phyloP scores from a whole-genome alignment of 2,888 invertebrate genomes.

The Conomelus anceps region DNA sequence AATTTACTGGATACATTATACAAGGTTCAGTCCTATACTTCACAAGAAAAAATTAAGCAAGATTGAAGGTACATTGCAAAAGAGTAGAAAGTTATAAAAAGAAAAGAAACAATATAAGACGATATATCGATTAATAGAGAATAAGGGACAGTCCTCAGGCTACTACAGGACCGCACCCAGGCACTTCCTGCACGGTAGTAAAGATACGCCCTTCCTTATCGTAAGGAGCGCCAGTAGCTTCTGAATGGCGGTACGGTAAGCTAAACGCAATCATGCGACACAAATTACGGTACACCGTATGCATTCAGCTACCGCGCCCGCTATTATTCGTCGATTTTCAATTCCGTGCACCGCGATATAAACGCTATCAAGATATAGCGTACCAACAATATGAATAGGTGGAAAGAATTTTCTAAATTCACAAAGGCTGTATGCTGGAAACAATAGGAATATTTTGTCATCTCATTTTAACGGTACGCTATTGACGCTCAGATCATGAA shows the following conservation, averaged over 20 bases:
- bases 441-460: not conserved
- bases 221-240: not conserved
- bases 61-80: not conserved
- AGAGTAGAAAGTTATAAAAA: not conserved
- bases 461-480: not conserved
- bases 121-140: not conserved
- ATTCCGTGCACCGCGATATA: not conserved
- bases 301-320: not conserved
- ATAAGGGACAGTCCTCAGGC: not conserved
- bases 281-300: not conserved
- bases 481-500: not conserved
- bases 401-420: not conserved
- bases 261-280: not conserved
- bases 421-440: not conserved
- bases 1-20: too few relatives aligned
- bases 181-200: not conserved
- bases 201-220: not conserved
- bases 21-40: too few relatives aligned
- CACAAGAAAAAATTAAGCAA: not conserved
- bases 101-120: not conserved
- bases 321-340: not conserved
- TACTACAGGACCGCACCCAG: too few relatives aligned
- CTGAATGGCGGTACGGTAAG: not conserved
- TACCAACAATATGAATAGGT: not conserved
- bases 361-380: not conserved